A percentile compares a stretch with the other conserved stretches of the same genome.
Conservation (phyloP, 2,888 invertebrate genomes). For the Pomacea canaliculata region DNA sequence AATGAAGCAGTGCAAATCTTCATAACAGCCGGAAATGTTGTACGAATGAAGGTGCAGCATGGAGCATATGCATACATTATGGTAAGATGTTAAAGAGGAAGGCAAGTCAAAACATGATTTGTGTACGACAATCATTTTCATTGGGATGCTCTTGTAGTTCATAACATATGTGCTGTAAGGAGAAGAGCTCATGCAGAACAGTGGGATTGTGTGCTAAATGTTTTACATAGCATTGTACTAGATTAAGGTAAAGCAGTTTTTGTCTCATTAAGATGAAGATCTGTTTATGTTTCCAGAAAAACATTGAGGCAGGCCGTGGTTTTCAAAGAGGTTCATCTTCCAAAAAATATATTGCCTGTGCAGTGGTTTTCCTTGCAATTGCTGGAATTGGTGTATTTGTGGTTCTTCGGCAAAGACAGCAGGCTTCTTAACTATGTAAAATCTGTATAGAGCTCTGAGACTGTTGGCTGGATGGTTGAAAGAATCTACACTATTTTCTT, state of each 20-base stretch:
- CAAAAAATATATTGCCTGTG: neutral
- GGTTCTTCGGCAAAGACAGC: slow-evolving; percentile 1
- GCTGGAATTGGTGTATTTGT: slow-evolving; percentile 5
- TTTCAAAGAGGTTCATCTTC: neutral
- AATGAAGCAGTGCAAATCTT: slow-evolving; percentile 64
- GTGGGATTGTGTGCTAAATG: too few species aligned
- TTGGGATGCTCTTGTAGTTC: too few species aligned
- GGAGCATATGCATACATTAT: slow-evolving; percentile 56
- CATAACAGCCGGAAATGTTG: slow-evolving; percentile 60
- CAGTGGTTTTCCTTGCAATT: neutral
- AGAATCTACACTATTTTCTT: too few species aligned
- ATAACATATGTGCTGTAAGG: too few species aligned
- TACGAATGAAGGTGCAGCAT: slow-evolving; percentile 60
- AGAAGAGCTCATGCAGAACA: too few species aligned
- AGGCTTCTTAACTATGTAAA: too few species aligned
- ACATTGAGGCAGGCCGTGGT: neutral
- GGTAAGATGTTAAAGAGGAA: slow-evolving; percentile 36
- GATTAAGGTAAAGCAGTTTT: too few species aligned
- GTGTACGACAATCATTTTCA: neutral
- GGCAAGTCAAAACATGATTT: neutral
- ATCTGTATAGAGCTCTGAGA: too few species aligned
- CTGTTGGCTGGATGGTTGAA: too few species aligned
- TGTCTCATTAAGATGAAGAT: too few species aligned
- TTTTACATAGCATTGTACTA: too few species aligned
- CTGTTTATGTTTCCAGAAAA: too few species aligned